These are phyloP conservation scores for Apamea monoglypha DNA, from an alignment of 2,888 invertebrate species.

Conservation along the genomic window DNA sequence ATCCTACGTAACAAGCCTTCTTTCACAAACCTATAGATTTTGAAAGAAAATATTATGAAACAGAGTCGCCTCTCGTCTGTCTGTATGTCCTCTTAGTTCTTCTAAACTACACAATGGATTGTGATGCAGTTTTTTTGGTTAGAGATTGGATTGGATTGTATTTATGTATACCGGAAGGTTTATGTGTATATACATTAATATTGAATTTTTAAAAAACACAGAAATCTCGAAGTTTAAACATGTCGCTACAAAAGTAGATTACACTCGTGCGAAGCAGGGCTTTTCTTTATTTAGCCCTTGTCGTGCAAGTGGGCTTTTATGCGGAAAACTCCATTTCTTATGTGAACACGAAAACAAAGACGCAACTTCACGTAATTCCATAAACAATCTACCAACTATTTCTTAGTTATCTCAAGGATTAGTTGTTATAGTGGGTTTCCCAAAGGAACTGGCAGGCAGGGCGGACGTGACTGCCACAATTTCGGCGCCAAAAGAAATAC, in stretches of 20 bases:
- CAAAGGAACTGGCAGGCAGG: constrained; percentile 4
- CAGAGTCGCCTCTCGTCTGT: too few species aligned
- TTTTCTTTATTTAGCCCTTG: background rate
- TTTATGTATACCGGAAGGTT: too few species aligned
- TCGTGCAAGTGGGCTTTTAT: background rate
- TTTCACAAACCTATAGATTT: too few species aligned
- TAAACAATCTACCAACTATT: constrained; percentile 15
- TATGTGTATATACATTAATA: too few species aligned
- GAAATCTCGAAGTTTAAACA: background rate
- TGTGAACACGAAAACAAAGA: background rate
- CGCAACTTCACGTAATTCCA: background rate
- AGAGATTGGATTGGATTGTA: too few species aligned
- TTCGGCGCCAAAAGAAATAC: constrained; percentile 24
- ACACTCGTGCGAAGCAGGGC: background rate
- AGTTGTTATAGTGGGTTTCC: constrained; percentile 12
- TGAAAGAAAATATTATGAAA: too few species aligned
- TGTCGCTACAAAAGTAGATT: background rate
- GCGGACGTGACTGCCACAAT: constrained; percentile 31
- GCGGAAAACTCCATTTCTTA: background rate
- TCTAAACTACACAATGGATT: too few species aligned
- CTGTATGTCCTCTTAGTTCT: too few species aligned
- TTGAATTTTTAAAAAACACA: background rate
- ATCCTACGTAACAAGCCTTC: too few species aligned
- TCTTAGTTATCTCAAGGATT: constrained; percentile 32
- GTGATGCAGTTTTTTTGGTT: too few species aligned